These are phyloP conservation scores for Chelmon rostratus DNA, from an alignment of 2,797 vertebrate species.

Conservation along the genomic window DNA sequence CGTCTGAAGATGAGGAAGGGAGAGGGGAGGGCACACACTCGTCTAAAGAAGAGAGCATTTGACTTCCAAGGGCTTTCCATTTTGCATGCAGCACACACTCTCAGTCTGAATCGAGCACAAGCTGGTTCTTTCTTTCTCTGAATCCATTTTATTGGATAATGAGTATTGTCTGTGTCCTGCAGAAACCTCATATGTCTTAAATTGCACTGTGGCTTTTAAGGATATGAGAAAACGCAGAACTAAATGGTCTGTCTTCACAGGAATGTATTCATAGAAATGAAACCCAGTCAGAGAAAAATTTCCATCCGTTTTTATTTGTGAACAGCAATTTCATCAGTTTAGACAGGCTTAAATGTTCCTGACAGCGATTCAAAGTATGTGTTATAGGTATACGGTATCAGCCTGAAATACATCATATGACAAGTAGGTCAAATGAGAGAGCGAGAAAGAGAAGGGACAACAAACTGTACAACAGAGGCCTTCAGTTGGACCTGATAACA, in stretches of 20 bases:
- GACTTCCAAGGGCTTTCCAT: constrained; percentile 40
- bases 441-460: background rate
- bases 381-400: background rate
- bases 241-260: constrained; percentile 14
- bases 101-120: constrained; percentile 15
- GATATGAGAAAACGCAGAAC: constrained; percentile 10
- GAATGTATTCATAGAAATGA: background rate
- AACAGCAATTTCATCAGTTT: constrained; percentile 12
- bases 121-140: background rate
- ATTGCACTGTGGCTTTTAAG: constrained; percentile 31
- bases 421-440: background rate
- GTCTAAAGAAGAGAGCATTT: constrained; percentile 47
- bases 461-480: background rate
- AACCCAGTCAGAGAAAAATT: constrained; percentile 1
- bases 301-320: constrained; percentile 22
- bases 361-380: constrained; percentile 3
- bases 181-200: constrained; percentile 24
- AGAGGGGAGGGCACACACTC: constrained; percentile 10
- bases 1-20: constrained; percentile 40
- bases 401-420: constrained; percentile 12
- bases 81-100: constrained; percentile 36
- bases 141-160: constrained; percentile 48
- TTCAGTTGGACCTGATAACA: background rate
- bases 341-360: background rate
- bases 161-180: constrained; percentile 24